Conservation (phyloP, 2,888 invertebrate genomes). For the Odontocerum albicorne region DNA sequence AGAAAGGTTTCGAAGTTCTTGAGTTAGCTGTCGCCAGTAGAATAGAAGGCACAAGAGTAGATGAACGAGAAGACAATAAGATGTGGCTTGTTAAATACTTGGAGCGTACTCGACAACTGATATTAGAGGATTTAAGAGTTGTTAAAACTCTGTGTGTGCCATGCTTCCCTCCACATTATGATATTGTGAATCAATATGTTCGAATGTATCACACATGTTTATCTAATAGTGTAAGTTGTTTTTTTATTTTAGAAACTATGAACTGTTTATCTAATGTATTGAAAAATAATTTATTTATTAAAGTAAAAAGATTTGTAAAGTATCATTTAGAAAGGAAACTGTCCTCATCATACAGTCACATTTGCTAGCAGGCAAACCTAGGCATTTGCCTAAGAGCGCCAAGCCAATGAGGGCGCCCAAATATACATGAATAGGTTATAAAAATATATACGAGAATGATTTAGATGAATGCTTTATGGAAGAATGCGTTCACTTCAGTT, state of each 20-base stretch:
- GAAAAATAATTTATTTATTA: too few species aligned
- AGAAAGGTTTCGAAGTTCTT: constrained; percentile 80
- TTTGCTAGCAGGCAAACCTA: too few species aligned
- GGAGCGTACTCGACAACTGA: constrained; percentile 83
- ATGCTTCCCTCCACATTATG: constrained; percentile 94
- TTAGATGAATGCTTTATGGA: too few species aligned
- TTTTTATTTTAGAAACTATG: neutral
- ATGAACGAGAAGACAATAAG: constrained; percentile 87
- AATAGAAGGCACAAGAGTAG: constrained; percentile 93
- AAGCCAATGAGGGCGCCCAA: too few species aligned
- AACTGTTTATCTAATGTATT: neutral
- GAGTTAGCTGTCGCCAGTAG: constrained; percentile 78
- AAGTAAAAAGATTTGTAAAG: too few species aligned
- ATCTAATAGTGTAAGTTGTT: constrained; percentile 73
- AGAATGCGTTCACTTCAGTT: too few species aligned
- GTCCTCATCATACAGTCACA: neutral
- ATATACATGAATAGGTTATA: too few species aligned
- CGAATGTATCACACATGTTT: constrained; percentile 92
- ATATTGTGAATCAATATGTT: constrained; percentile 89
- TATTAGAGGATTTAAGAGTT: constrained; percentile 88
- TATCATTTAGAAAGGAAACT: too few species aligned
- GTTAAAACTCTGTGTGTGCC: constrained; percentile 88
- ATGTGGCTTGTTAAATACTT: constrained; percentile 95
- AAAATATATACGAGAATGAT: too few species aligned
- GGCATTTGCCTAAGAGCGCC: too few species aligned